phyloP scores from a whole-genome alignment of 2,113 vertebrate genomes.

The Brachirus orientalis region DNA sequence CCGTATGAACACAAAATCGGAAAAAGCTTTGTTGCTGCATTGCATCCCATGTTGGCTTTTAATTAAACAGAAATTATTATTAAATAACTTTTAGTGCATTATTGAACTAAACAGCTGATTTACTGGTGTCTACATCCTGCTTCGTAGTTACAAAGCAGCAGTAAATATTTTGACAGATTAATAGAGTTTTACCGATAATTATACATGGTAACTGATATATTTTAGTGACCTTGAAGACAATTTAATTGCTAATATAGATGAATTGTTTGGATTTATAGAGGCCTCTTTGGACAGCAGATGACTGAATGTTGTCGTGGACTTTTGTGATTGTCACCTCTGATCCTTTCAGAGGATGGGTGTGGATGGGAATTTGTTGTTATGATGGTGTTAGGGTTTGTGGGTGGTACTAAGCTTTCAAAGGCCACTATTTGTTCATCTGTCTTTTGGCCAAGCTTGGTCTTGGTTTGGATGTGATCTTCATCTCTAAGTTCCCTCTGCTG shows the following conservation, averaged over 20 bases:
- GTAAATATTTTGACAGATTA: no score
- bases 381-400: slow-evolving; percentile 7
- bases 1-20: no score
- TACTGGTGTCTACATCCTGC: no score
- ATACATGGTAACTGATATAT: no score
- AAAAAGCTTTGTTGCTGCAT: no score
- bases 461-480: not conserved
- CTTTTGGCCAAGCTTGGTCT: not conserved
- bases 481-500: slow-evolving; percentile 5
- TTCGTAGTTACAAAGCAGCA: no score
- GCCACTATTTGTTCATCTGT: slow-evolving; percentile 48
- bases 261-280: not conserved
- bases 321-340: not conserved
- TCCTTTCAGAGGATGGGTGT: not conserved
- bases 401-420: slow-evolving; percentile 8
- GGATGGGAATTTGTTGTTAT: slow-evolving; percentile 8
- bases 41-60: no score
- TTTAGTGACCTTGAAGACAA: not conserved
- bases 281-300: slow-evolving; percentile 6
- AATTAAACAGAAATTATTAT: no score
- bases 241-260: not conserved
- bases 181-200: no score
- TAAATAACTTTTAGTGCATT: no score
- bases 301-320: slow-evolving; percentile 11
- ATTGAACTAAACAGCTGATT: no score